These are phyloP conservation scores for Drosophila tristis DNA, from an alignment of 1,140 invertebrate species.

Conservation along the genomic window DNA sequence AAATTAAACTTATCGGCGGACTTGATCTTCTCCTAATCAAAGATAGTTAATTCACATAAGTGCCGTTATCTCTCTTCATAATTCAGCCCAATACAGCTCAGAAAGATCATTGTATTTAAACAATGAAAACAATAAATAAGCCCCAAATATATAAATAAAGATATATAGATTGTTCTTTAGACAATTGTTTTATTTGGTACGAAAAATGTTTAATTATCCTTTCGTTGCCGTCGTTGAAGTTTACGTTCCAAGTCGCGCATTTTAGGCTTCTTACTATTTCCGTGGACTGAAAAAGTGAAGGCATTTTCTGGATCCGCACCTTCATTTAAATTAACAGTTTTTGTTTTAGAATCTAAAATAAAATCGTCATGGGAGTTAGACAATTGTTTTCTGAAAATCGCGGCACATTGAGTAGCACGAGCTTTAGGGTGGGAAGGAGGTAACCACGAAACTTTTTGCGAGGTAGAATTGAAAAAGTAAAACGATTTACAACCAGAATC, in stretches of 20 bases:
- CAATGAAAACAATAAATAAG: too few relatives aligned
- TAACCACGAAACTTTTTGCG: conserved; percentile 92
- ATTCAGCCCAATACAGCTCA: too few relatives aligned
- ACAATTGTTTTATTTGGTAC: too few relatives aligned
- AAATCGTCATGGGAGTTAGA: conserved; percentile 69
- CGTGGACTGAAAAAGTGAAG: conserved; percentile 4
- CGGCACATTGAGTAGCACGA: conserved; percentile 91
- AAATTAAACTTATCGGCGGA: too few relatives aligned
- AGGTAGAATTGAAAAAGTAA: conserved; percentile 64
- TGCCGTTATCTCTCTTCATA: too few relatives aligned
- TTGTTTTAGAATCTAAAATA: conserved; percentile 47
- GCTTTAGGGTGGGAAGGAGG: conserved; percentile 96
- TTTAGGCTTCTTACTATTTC: conserved; percentile 55
- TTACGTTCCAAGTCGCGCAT: conserved; percentile 58
- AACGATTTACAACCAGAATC: conserved; percentile 90
- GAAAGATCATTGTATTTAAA: too few relatives aligned
- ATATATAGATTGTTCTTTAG: too few relatives aligned
- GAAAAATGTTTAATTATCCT: conserved; percentile 24
- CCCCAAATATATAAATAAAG: too few relatives aligned
- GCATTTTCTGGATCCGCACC: conserved; percentile 31
- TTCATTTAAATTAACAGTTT: conserved; percentile 15
- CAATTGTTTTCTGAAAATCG: conserved; percentile 90
- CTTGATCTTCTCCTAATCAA: too few relatives aligned
- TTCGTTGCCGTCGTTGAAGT: conserved; percentile 50
- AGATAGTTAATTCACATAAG: too few relatives aligned